These are phyloP conservation scores for Aptenodytes patagonicus DNA, from an alignment of 2,113 vertebrate species.

Conservation along the genomic window DNA sequence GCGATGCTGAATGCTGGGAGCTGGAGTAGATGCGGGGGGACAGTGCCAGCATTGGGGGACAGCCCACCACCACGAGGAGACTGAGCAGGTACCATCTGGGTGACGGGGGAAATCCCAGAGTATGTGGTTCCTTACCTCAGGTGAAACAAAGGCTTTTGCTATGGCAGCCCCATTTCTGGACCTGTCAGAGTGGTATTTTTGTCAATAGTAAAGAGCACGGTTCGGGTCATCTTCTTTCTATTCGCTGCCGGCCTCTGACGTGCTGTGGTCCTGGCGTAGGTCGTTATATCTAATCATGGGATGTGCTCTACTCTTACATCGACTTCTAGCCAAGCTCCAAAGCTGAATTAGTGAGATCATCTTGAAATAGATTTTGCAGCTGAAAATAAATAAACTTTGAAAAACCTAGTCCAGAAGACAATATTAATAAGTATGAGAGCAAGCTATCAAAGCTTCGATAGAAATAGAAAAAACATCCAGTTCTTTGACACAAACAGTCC, in stretches of 20 bases:
- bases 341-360: not conserved
- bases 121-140: not conserved
- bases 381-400: not conserved
- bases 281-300: not conserved
- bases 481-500: not conserved
- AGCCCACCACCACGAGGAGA: not conserved
- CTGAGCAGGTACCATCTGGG: not conserved
- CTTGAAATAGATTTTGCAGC: not conserved
- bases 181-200: not conserved
- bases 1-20: not conserved
- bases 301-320: not conserved
- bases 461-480: not conserved
- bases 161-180: not conserved
- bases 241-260: not conserved
- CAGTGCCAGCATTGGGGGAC: too few relatives aligned
- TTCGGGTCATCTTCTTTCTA: not conserved
- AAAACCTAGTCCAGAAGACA: not conserved
- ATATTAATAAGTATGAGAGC: not conserved
- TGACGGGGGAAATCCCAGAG: not conserved
- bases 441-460: not conserved
- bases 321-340: not conserved
- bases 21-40: fast-evolving
- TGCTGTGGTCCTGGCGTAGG: not conserved
- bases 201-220: not conserved
- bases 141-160: not conserved